These are phyloP conservation scores for Edolisoma coerulescens DNA, from an alignment of 2,113 vertebrate species.

Conservation along the genomic window DNA sequence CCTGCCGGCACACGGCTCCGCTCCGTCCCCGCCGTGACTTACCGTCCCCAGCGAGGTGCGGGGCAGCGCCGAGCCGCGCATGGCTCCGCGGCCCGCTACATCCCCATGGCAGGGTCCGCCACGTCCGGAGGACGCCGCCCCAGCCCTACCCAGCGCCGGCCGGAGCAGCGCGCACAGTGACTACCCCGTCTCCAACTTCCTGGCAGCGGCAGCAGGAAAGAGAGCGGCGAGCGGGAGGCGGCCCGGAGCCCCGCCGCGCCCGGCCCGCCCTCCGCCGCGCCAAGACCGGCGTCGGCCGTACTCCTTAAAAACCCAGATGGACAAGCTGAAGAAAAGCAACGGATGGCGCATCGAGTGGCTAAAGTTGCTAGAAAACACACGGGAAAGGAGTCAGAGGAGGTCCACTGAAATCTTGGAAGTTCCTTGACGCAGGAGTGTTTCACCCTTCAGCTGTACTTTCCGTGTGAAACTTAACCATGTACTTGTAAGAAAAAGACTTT, in stretches of 20 bases:
- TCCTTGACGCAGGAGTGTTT: rapidly evolving
- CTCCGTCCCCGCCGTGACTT: neutral
- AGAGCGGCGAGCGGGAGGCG: neutral
- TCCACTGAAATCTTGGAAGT: too few species aligned
- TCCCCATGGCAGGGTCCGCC: neutral
- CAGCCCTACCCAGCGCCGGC: neutral
- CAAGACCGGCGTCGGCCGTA: rapidly evolving
- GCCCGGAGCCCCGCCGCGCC: neutral
- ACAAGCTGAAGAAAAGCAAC: rapidly evolving
- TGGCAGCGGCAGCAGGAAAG: neutral
- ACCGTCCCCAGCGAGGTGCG: slow-evolving; percentile 25
- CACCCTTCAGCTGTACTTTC: neutral
- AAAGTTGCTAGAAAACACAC: neutral
- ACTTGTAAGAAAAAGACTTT: neutral
- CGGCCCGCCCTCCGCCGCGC: neutral
- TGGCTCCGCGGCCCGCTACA: slow-evolving; percentile 22
- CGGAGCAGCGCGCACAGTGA: neutral
- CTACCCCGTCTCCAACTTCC: neutral
- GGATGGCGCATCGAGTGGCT: rapidly evolving
- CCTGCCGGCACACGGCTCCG: neutral
- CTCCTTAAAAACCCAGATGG: rapidly evolving
- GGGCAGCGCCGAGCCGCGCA: slow-evolving; percentile 27
- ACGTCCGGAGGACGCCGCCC: neutral
- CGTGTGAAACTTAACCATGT: neutral
- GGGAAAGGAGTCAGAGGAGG: neutral